Percentiles rank a stretch among this genome's conserved stretches.
These are phyloP conservation scores for Misgurnus anguillicaudatus DNA, from an alignment of 2,113 vertebrate species.

Conservation along the genomic window DNA sequence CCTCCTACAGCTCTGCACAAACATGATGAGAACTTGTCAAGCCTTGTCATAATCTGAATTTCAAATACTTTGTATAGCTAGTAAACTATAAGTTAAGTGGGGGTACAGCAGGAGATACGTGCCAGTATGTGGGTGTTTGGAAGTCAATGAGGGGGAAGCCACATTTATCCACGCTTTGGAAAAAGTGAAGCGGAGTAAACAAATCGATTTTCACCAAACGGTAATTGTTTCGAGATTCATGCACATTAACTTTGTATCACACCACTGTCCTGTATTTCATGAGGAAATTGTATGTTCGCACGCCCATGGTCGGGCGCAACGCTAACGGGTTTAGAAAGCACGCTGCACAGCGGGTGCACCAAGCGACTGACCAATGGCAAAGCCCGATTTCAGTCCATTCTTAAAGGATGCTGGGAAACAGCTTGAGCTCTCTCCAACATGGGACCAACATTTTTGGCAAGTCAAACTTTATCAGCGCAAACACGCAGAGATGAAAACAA, in stretches of 20 bases:
- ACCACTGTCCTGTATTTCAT: not conserved
- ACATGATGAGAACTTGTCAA: conserved; percentile 51
- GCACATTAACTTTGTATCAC: not conserved
- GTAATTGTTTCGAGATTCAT: conserved; percentile 11
- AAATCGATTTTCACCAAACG: conserved; percentile 14
- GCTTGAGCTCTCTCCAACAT: conserved; percentile 73
- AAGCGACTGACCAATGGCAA: conserved; percentile 66
- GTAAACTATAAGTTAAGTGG: conserved; percentile 42
- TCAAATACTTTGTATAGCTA: conserved; percentile 38
- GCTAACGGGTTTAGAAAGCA: no score
- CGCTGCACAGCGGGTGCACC: not conserved
- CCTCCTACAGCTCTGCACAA: conserved; percentile 59
- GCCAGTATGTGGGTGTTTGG: conserved; percentile 52
- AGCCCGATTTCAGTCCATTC: conserved; percentile 69
- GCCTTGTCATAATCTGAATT: conserved; percentile 44
- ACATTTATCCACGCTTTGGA: conserved; percentile 62
- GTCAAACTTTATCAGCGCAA: conserved; percentile 81
- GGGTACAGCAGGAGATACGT: conserved; percentile 20
- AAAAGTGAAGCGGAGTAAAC: conserved; percentile 45
- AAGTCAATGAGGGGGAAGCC: conserved; percentile 60
- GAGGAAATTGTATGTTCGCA: not conserved
- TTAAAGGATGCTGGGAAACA: conserved; percentile 72
- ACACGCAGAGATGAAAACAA: conserved; percentile 80
- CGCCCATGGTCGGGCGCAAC: not conserved
- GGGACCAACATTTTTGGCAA: conserved; percentile 75